These are phyloP conservation scores for Stegophylla sp. DNA, from an alignment of 2,888 invertebrate genomes.

Conservation along the genomic window DNA sequence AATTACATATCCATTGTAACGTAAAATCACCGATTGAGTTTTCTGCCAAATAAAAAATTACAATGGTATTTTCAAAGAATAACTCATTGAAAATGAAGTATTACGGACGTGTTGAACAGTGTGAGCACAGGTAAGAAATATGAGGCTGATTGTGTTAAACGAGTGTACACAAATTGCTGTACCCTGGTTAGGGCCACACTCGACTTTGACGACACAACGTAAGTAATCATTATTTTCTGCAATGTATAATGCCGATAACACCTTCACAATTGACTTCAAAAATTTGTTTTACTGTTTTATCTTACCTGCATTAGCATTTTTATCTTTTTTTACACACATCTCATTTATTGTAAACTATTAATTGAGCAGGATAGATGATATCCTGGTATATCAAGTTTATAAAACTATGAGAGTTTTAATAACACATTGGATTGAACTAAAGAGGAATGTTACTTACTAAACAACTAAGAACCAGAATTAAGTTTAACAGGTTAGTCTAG, in stretches of 20 bases:
- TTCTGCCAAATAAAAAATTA: not conserved
- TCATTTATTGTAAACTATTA: no score
- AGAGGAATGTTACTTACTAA: no score
- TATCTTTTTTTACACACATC: no score
- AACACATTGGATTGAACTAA: no score
- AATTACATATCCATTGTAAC: not conserved
- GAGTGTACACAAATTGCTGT: slow-evolving; percentile 32
- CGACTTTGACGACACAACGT: slow-evolving; percentile 28
- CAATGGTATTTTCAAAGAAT: not conserved
- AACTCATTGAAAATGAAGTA: no score
- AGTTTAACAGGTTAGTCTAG: no score
- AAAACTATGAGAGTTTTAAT: no score
- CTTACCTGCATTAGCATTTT: no score
- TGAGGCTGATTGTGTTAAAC: not conserved
- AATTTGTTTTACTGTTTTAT: not conserved
- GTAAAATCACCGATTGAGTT: slow-evolving; percentile 3
- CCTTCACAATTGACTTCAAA: no score
- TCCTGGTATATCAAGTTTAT: no score
- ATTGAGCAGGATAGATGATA: no score
- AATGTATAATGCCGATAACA: not conserved
- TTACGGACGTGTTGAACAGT: slow-evolving; percentile 32
- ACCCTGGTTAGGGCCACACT: slow-evolving; percentile 21
- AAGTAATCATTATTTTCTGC: not conserved
- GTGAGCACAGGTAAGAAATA: slow-evolving; percentile 47
- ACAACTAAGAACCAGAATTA: no score